Evolutionary conservation across 2,113 vertebrate species (phyloP), one percentile per base, ranked within the genome.

Genomic region (Prunella fulvescens): DNA sequence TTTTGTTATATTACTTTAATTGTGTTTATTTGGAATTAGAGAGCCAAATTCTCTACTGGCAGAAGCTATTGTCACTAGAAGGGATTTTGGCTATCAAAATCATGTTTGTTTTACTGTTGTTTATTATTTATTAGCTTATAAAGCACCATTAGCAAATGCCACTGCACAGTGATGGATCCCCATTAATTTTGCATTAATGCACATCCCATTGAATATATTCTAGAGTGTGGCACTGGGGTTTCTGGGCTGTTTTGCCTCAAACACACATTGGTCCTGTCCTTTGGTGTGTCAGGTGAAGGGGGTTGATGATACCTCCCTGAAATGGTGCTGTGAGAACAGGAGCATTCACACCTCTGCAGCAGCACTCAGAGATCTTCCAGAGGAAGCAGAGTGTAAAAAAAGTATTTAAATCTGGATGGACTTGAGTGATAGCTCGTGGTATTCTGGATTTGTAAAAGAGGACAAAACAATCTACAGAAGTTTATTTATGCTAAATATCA

Each of bases 101-200:
- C 26, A 12, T 16, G 45, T 73, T 45, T 8, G 7, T 80, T 91
- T 85, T 85, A 64, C 17, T 81, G 67, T 24, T 81, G 11, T 70
- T 29, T 66, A 19, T 83, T 93, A 88, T 91, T 92, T 91, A 81
- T 56, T 65, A 79, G 66, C 78, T 73, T 77, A 62, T 66, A 54
- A 11, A 80, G 42, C 87, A 58, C 58, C 1, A 4, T 62, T 82
- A 91, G 64, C 54, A 86, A 88, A 78, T 73, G 74, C 47, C 6
- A 5, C 35, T 58, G 66, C 62, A 31, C 42, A 25, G 47, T 81
- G 74, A 92, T 71, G 90, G 72, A 86, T 92, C 66, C 20, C 62
- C 62, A 70, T 90, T 86, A 89, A 95, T 94, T 95, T 77, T 93
- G 33, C 54, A 83, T 91, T 66, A 87, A 80, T 76, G 40, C 54